A percentile compares a stretch with the other conserved stretches of the same genome.
These are phyloP conservation scores for Parnassius apollo DNA, from an alignment of 2,888 invertebrate genomes.

Conservation along the genomic window DNA sequence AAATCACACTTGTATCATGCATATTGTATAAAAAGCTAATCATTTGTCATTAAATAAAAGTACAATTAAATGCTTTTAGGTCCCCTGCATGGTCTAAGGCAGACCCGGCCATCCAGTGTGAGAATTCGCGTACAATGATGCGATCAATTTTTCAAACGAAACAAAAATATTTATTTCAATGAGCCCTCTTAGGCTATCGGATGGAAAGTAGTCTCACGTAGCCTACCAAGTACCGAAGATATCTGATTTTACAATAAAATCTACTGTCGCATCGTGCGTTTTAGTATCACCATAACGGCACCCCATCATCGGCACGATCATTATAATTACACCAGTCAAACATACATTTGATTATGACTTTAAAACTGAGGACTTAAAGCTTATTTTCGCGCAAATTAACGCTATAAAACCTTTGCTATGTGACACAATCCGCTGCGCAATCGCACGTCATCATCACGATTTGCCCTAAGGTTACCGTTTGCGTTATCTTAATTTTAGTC, in stretches of 20 bases:
- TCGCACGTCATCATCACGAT: slow-evolving; percentile 55
- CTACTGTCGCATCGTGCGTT: slow-evolving; percentile 32
- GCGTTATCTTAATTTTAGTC: slow-evolving; percentile 19
- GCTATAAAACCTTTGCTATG: slow-evolving; percentile 7
- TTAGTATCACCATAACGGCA: slow-evolving; percentile 34
- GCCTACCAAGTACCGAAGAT: slow-evolving; percentile 17
- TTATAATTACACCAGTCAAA: slow-evolving; percentile 30
- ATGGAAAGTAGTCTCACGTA: slow-evolving; percentile 20
- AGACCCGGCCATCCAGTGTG: too few relatives aligned
- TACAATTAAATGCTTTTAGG: too few relatives aligned
- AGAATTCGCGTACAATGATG: too few relatives aligned
- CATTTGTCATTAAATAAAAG: too few relatives aligned
- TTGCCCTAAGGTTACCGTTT: slow-evolving; percentile 44
- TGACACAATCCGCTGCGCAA: slow-evolving; percentile 39
- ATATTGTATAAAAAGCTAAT: too few relatives aligned
- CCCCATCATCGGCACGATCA: slow-evolving; percentile 35
- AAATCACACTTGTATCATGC: too few relatives aligned
- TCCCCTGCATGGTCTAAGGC: too few relatives aligned
- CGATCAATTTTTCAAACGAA: background rate
- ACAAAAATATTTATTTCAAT: slow-evolving; percentile 2
- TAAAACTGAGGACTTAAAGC: background rate
- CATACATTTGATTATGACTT: slow-evolving; percentile 13
- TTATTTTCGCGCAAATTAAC: background rate
- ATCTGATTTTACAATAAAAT: slow-evolving; percentile 27
- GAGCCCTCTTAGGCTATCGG: slow-evolving; percentile 19